Base-by-base conservation (phyloP, 2,888 invertebrate species). In the Eudemis profundana region DNA sequence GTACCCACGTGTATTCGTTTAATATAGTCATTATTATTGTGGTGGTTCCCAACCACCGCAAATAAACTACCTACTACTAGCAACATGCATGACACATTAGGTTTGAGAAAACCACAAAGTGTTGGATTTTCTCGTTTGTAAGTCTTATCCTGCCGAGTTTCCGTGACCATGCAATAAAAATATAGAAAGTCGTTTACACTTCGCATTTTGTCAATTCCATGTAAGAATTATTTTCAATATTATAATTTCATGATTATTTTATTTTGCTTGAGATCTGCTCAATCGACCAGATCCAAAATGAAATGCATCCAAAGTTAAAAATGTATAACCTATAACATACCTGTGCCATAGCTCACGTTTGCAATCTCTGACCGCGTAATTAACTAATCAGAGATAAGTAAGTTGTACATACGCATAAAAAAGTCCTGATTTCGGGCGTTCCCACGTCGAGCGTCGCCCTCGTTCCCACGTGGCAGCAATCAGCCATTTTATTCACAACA, bases 391-490 rank as follows among this genome's bases (percentile, higher is more conserved):
- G 68, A 49, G 61, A 72, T 74, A 77, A 81, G 73, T 78, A 70
- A 79, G 75, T 73, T 73, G 70, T 72, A 72, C 42, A 65, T 66
- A 68, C 54, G 57, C 67, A 72, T 72, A 83, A 90, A 89, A 89
- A 86, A 78, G 74, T 79, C 78, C 78, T 67, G 78, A 81, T 84
- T 84, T 85, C 85, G 79, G 80, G 79, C 77, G 73, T 89, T 90
- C 89, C 77, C 90, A 90, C 90, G 86, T 68, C 74, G 77, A 74
- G 70, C 77, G 73, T 73, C 84, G 89, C 81, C 82, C 90, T 77
- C 79, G 77, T 90, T 90, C 90, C 82, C 90, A 90, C 86, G 85
- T 79, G 79, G 79, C 78, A 79, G 81, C 75, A 74, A 64, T 61
- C 51, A 53, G 33, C 49, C 78, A 74, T 82, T 81, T 79, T 83